Percentiles rank a stretch among this genome's conserved stretches.
Conservation (phyloP, 2,113 vertebrate species). For the Rousettus leschenaultii region DNA sequence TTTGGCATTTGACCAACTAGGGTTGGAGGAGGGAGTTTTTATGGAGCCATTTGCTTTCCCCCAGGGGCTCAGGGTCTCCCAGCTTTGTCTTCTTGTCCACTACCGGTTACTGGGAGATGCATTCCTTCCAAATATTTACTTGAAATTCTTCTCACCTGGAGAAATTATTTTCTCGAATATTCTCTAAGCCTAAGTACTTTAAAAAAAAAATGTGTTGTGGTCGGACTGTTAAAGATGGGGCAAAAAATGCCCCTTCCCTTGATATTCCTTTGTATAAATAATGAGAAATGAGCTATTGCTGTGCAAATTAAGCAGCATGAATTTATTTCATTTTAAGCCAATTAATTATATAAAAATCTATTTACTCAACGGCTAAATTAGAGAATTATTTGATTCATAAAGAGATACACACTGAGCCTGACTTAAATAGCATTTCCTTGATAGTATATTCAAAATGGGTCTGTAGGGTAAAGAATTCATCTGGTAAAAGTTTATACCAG, state of each 20-base stretch:
- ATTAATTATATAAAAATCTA: slow-evolving; percentile 25
- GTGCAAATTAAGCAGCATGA: background rate
- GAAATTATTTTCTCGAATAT: slow-evolving; percentile 16
- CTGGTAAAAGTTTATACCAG: slow-evolving; percentile 39
- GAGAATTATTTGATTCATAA: slow-evolving; percentile 37
- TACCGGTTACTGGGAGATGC: background rate
- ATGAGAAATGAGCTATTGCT: slow-evolving; percentile 19
- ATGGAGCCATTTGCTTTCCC: slow-evolving; percentile 7
- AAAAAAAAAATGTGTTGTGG: background rate
- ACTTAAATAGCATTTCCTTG: slow-evolving; percentile 18
- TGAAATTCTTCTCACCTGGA: slow-evolving; percentile 11
- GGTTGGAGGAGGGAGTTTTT: slow-evolving; percentile 16
- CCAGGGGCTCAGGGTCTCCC: background rate
- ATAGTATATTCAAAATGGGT: background rate
- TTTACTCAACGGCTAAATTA: slow-evolving; percentile 29
- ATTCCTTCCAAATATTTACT: background rate
- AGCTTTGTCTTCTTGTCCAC: background rate
- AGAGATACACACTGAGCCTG: background rate
- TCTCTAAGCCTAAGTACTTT: slow-evolving; percentile 2
- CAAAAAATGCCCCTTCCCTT: slow-evolving; percentile 12
- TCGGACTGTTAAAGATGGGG: slow-evolving; percentile 1
- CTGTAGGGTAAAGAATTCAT: background rate
- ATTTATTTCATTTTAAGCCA: slow-evolving; percentile 27
- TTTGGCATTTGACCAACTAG: slow-evolving; percentile 52
- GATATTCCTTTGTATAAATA: slow-evolving; percentile 19